Conservation (phyloP, 2,888 invertebrate species). For the Resseliella maxima region DNA sequence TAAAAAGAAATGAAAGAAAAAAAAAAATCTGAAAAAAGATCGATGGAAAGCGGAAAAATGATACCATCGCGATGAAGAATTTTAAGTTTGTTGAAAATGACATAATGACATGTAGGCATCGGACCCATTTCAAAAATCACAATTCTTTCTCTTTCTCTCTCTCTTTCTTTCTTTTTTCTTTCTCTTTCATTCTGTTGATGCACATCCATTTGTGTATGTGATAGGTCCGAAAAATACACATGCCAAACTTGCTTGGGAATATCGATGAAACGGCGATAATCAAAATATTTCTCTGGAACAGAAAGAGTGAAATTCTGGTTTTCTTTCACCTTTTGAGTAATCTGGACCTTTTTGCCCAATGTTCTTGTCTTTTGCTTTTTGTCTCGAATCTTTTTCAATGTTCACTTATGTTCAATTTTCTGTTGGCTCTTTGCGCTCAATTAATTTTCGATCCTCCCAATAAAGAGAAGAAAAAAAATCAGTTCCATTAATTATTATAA, state of each 20-base stretch:
- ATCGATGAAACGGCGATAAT: slow-evolving; percentile 38
- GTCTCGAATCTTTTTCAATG: neutral
- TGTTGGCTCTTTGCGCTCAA: neutral
- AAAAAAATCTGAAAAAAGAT: neutral
- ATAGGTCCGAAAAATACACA: neutral
- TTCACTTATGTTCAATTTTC: neutral
- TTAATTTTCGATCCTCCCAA: neutral
- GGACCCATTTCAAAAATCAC: slow-evolving; percentile 46
- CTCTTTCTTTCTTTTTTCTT: neutral
- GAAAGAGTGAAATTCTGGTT: slow-evolving; percentile 1
- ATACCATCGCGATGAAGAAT: slow-evolving; percentile 53
- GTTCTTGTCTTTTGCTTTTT: neutral
- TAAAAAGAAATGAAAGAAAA: too few relatives aligned
- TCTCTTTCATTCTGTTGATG: neutral
- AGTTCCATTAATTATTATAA: slow-evolving; percentile 49
- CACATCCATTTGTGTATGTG: neutral
- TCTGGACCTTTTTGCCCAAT: too few relatives aligned
- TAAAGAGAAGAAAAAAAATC: neutral
- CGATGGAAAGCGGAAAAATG: slow-evolving; percentile 41
- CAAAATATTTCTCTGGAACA: too few relatives aligned
- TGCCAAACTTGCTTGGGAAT: neutral
- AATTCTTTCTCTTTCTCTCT: neutral
- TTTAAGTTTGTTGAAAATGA: slow-evolving; percentile 49
- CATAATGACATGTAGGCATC: slow-evolving; percentile 56
- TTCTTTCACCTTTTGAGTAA: neutral